Conservation (phyloP, 2,797 vertebrate genomes). For the Sternarchorhynchus goeldii region DNA sequence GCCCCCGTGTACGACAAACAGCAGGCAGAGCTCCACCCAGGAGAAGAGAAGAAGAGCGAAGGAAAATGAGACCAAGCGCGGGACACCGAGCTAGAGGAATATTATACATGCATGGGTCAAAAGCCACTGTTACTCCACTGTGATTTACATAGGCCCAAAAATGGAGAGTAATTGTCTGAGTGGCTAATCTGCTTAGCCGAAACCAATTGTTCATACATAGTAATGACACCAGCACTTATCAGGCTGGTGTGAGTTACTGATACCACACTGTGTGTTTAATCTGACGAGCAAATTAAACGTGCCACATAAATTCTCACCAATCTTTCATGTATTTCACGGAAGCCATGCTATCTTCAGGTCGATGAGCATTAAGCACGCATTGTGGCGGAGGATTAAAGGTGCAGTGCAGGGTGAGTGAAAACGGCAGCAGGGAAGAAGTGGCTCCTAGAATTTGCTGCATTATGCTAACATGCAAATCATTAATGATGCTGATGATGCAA, state of each 20-base stretch:
- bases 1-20: slow-evolving; percentile 50
- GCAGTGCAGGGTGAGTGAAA: neutral
- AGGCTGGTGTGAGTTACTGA: slow-evolving; percentile 47
- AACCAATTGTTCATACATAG: slow-evolving; percentile 57
- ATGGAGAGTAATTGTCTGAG: slow-evolving; percentile 51
- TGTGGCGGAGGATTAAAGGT: slow-evolving; percentile 29
- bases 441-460: neutral
- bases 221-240: slow-evolving; percentile 57
- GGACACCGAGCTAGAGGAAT: slow-evolving; percentile 16
- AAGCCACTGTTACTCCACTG: slow-evolving; percentile 31
- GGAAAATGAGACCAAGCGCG: slow-evolving; percentile 24
- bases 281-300: slow-evolving; percentile 51
- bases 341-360: slow-evolving; percentile 27
- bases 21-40: slow-evolving; percentile 42
- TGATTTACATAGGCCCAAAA: slow-evolving; percentile 53
- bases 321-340: slow-evolving; percentile 42
- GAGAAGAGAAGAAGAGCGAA: slow-evolving; percentile 24
- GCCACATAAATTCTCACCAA: slow-evolving; percentile 48
- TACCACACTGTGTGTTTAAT: slow-evolving; percentile 45
- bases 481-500: neutral
- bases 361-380: slow-evolving; percentile 35
- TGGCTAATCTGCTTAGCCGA: slow-evolving; percentile 58
- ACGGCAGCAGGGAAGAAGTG: neutral
- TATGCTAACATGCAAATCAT: slow-evolving; percentile 23
- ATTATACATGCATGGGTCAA: slow-evolving; percentile 13